Conservation (phyloP, 2,797 vertebrate genomes). For the Oreochromis mossambicus region DNA sequence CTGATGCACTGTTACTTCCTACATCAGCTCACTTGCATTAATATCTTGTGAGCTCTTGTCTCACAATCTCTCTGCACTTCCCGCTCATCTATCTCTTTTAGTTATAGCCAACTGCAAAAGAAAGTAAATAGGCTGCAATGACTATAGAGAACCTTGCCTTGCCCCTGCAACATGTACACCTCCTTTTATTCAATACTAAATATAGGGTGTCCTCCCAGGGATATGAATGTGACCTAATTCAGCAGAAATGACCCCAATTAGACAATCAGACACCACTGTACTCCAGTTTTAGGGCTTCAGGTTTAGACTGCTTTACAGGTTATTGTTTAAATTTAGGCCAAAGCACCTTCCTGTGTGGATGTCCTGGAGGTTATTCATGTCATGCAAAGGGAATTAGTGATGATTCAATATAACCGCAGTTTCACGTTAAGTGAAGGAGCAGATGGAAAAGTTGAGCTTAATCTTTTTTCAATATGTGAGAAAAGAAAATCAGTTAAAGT, state of each 20-base stretch:
- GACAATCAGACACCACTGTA: not conserved
- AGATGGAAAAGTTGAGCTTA: not conserved
- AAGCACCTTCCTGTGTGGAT: not conserved
- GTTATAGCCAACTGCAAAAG: not conserved
- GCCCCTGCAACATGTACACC: not conserved
- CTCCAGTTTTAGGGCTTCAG: not conserved
- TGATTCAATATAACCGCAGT: not conserved
- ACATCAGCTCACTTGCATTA: not conserved
- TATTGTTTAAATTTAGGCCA: not conserved
- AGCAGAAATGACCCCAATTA: not conserved
- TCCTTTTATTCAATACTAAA: not conserved
- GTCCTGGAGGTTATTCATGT: not conserved
- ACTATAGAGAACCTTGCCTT: not conserved
- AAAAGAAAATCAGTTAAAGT: not conserved
- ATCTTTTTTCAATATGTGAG: not conserved
- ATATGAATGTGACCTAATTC: constrained; percentile 9
- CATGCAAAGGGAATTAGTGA: not conserved
- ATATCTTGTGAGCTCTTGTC: constrained; percentile 17
- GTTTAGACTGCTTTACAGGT: not conserved
- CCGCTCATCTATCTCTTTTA: not conserved
- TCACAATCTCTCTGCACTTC: not conserved
- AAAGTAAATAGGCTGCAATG: not conserved
- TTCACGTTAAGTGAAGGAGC: not conserved
- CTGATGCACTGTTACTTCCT: not conserved
- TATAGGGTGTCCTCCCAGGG: not conserved